Evolutionary conservation across 23 tunicate species (phyloP).

Genomic region (Botrylloides violaceus): DNA sequence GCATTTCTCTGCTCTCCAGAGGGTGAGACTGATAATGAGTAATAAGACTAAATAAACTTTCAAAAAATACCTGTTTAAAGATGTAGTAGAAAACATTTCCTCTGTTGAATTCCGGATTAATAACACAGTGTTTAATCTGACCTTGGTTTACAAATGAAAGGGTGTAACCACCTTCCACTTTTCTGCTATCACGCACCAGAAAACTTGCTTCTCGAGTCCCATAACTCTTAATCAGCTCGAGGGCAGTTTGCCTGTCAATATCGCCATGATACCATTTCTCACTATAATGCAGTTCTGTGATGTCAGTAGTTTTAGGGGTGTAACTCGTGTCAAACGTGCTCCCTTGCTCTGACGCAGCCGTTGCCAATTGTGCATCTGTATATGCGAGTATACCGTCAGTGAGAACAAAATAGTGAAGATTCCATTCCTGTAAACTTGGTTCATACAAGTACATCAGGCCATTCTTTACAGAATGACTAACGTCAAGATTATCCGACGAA

Average conservation of each 20-base stretch:
- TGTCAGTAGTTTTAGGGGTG: slow-evolving; percentile 6
- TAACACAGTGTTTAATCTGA: slow-evolving; percentile 66
- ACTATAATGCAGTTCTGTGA: slow-evolving; percentile 65
- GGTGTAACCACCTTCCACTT: slow-evolving; percentile 62
- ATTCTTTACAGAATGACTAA: slow-evolving; percentile 61
- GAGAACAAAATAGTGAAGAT: slow-evolving; percentile 79
- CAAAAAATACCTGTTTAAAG: slow-evolving; percentile 30
- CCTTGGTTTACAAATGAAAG: slow-evolving; percentile 68
- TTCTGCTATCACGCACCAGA: slow-evolving; percentile 65
- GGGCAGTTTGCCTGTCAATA: slow-evolving; percentile 48
- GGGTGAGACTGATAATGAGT: slow-evolving; percentile 79
- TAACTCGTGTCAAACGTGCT: neutral
- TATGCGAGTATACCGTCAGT: slow-evolving; percentile 60
- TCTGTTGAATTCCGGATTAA: slow-evolving; percentile 39
- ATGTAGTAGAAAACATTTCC: slow-evolving; percentile 35
- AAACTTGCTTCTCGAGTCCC: slow-evolving; percentile 62
- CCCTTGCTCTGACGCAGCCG: neutral
- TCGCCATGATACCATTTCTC: slow-evolving; percentile 91
- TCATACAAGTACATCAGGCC: slow-evolving; percentile 91
- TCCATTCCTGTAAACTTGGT: slow-evolving; percentile 72
- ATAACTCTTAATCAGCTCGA: slow-evolving; percentile 24
- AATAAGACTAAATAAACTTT: slow-evolving; percentile 69
- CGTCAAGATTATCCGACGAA: slow-evolving; percentile 30
- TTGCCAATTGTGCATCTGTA: slow-evolving; percentile 41
- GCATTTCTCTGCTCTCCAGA: slow-evolving; percentile 29